Evolutionary conservation across 2,797 vertebrate species (phyloP), one percentile per base, ranked within the genome.

Genomic region (Gadopsis bispinosus): DNA sequence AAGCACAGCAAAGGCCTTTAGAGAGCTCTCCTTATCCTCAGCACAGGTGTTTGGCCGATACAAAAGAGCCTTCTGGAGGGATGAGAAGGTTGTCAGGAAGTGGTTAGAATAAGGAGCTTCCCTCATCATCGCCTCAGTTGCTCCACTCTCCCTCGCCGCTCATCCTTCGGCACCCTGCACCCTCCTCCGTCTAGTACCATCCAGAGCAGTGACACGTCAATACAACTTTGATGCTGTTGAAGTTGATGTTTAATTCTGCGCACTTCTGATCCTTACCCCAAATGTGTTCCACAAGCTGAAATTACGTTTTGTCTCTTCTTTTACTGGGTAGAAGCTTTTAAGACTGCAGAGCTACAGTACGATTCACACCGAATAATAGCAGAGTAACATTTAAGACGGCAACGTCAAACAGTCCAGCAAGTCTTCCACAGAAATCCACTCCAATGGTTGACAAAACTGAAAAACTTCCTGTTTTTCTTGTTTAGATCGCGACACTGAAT

Each of bases 51-150:
- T 77, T 72, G 65, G 74, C 81, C 48, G 56, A n/a, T 29, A 61
- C 68, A 81, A 77, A 80, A 69, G 60, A 77, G 75, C 51, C 43
- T 64, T 64, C 58, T 51, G 71, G 62, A 76, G 80, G 63, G 69
- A 75, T 71, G 77, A 81, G 72, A 60, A 67, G 60, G 71, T 48
- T 47, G 65, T 54, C 69, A 50, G 53, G 50, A 70, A 61, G 77
- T 60, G n/a, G 47, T 69, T 69, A 41, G 62, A 29, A 81, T 43
- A 56, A 72, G 39, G 75, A 73, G 45, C 50, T 73, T 68, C 75
- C 33, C 45, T 76, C 73, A 19, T 70, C 35, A 62, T 64, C 55
- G 51, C 50, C 50, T 77, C 51, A 56, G 22, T 58, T 35, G 2
- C n/a, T 53, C 47, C 35, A 45, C 64, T 65, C 56, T 55, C 22